Conservation (phyloP, 2,113 vertebrate species). For the Pluvialis apricaria region DNA sequence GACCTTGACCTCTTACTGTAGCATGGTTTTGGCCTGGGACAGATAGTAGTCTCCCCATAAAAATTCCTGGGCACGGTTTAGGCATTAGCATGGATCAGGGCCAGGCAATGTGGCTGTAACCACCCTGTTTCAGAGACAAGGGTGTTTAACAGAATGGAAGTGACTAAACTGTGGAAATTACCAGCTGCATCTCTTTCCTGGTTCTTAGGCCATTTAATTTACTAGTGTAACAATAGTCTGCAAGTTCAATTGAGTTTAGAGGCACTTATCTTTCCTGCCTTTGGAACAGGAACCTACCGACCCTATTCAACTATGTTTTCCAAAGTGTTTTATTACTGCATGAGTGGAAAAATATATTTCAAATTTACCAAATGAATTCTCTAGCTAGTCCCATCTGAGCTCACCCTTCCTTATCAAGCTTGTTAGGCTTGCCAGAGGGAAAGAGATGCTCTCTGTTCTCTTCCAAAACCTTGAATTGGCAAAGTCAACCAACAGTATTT, state of each 20-base stretch:
- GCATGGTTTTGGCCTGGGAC: background rate
- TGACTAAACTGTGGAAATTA: background rate
- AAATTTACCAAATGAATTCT: background rate
- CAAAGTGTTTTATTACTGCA: background rate
- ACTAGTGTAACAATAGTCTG: background rate
- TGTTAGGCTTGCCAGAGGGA: rapidly evolving
- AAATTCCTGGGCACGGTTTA: background rate
- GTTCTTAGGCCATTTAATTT: background rate
- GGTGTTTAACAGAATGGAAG: background rate
- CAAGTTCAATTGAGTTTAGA: background rate
- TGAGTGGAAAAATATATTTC: background rate
- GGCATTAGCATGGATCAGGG: background rate
- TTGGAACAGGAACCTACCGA: background rate
- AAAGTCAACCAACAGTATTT: background rate
- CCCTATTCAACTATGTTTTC: background rate
- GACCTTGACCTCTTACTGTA: background rate
- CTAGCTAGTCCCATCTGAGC: background rate
- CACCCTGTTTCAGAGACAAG: background rate
- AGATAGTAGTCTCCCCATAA: rapidly evolving
- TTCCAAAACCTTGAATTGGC: background rate
- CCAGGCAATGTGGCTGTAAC: background rate
- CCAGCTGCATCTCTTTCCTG: background rate
- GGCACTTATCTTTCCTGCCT: background rate
- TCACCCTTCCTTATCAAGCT: background rate
- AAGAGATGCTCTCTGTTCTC: rapidly evolving